These are phyloP conservation scores for Gari tellinella DNA, from an alignment of 2,888 invertebrate species.

Conservation along the genomic window DNA sequence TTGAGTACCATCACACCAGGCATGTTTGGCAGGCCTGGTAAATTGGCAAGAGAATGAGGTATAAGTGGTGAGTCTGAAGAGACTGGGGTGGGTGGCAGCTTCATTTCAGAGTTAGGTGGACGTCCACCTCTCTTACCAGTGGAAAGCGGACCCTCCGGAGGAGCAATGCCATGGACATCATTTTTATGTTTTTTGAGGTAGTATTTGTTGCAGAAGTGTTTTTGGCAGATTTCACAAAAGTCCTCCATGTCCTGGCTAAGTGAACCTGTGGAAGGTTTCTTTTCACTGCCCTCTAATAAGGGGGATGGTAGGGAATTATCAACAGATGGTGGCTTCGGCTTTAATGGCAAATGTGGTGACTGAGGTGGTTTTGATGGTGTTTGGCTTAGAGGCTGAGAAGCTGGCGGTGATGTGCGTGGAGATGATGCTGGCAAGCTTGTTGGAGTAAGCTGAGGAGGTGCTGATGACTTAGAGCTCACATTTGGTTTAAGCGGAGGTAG, in stretches of 20 bases:
- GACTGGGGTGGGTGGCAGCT: slow-evolving; percentile 70
- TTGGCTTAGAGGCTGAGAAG: slow-evolving; percentile 53
- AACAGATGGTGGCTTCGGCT: slow-evolving; percentile 46
- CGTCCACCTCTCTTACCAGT: slow-evolving; percentile 70
- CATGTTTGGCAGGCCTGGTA: slow-evolving; percentile 76
- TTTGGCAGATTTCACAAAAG: slow-evolving; percentile 85
- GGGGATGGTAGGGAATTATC: slow-evolving; percentile 29
- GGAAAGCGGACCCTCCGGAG: slow-evolving; percentile 69
- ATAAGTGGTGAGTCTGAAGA: slow-evolving; percentile 65
- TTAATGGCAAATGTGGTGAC: slow-evolving; percentile 49
- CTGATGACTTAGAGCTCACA: slow-evolving; percentile 42
- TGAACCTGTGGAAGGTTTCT: slow-evolving; percentile 26
- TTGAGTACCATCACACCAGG: slow-evolving; percentile 83
- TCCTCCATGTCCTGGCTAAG: slow-evolving; percentile 81
- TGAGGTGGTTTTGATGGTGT: slow-evolving; percentile 51
- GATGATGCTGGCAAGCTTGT: slow-evolving; percentile 58
- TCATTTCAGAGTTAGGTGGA: slow-evolving; percentile 70
- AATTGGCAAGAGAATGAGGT: slow-evolving; percentile 78
- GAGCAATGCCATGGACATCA: slow-evolving; percentile 84
- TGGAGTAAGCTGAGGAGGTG: slow-evolving; percentile 51
- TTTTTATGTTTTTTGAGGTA: slow-evolving; percentile 85
- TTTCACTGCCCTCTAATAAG: slow-evolving; percentile 34
- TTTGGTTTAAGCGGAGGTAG: slow-evolving; percentile 62
- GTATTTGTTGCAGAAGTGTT: slow-evolving; percentile 85
- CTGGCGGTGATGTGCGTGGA: slow-evolving; percentile 65